phyloP scores from a whole-genome alignment of 2,888 invertebrate genomes.

The Andrena bucephala region DNA sequence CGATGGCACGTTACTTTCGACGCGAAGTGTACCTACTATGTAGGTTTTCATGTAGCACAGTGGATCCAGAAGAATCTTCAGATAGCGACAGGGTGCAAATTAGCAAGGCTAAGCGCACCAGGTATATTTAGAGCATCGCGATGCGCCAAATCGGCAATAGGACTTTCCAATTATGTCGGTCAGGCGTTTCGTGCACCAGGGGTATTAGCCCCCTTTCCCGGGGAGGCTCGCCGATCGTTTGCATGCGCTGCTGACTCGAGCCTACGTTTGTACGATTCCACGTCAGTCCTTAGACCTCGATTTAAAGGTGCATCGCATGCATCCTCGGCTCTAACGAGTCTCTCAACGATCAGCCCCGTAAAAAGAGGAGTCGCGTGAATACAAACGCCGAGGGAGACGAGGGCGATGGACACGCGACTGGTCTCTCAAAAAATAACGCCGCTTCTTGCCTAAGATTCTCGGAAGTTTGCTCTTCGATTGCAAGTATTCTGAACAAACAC shows the following conservation, averaged over 20 bases:
- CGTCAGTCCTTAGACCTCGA: constrained; percentile 39
- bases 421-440: not conserved
- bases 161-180: constrained; percentile 63
- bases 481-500: constrained; percentile 6
- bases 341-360: constrained; percentile 45
- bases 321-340: constrained; percentile 38
- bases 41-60: too few relatives aligned
- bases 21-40: too few relatives aligned
- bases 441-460: not conserved
- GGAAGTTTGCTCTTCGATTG: constrained; percentile 18
- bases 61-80: not conserved
- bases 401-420: not conserved
- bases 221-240: constrained; percentile 45
- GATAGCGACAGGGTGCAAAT: constrained; percentile 11
- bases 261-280: constrained; percentile 44
- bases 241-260: constrained; percentile 44
- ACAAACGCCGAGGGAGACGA: not conserved
- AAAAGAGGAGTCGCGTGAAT: constrained; percentile 31
- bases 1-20: not conserved
- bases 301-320: constrained; percentile 69
- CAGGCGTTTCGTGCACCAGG: constrained; percentile 67
- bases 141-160: constrained; percentile 56
- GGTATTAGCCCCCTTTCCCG: constrained; percentile 72
- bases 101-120: constrained; percentile 20
- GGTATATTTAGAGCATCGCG: constrained; percentile 48